Evolutionary conservation across 2,797 vertebrate species (phyloP), one percentile per base, ranked within the genome.

Genomic region (Agapornis canus): DNA sequence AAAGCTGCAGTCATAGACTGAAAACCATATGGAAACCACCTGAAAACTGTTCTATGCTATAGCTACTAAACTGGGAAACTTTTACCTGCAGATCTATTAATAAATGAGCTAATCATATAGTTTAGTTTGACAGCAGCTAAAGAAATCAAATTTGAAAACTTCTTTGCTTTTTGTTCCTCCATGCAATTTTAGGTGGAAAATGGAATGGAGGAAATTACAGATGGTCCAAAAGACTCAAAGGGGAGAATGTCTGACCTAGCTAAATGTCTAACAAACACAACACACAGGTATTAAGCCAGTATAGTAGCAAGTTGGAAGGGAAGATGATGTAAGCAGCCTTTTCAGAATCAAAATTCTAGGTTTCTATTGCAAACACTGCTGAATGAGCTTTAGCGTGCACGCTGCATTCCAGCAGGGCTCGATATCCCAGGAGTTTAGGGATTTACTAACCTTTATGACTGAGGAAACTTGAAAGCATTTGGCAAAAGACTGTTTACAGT

Each of bases 381-480:
- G 94, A 96, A 97, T 76, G 91, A 96, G 69, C 77, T 76, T 85
- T 73, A 96, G 86, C 2, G 80, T 94, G 78, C 21, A 43, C 35
- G 59, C 23, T 39, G 63, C 91, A 94, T 96, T 97, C 97, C 96
- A 92, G 90, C 82, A 86, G 85, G 31, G 63, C 82, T 94, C 90
- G 40, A 80, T 91, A 80, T 95, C 94, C 95, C 90, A 49, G 64
- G 97, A 51, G 94, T 95, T 95, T 80, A 92, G 94, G 94, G 97
- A 97, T 97, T 97, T 95, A 94, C 92, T 95, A 91, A 96, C 94
- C 94, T 97, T 92, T 86, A 75, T 85, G 94, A 97, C 66, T 13
- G 9, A 95, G 37, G 91, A 96, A 95, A 95, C 96, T 89, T 90
- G 90, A 93, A 94, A 97, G 86, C 60, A 92, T 96, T 97, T 95